Conservation (phyloP, 2,888 invertebrate genomes). For the Dermolepida albohirtum region DNA sequence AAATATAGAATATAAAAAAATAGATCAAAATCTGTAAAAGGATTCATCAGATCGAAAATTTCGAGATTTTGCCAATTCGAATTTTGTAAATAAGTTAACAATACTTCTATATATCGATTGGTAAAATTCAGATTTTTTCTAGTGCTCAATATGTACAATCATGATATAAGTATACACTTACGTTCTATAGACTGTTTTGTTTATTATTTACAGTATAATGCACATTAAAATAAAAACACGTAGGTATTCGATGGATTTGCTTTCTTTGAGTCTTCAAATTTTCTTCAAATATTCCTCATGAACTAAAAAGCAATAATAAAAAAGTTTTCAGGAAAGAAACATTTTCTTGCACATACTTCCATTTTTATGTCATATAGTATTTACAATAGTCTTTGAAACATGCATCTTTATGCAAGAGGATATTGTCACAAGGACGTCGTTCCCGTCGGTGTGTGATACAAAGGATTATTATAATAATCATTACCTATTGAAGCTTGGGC, state of each 20-base stretch:
- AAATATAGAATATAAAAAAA: constrained; percentile 15
- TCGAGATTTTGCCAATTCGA: constrained; percentile 40
- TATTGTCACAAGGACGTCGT: constrained; percentile 94
- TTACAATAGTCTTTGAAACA: constrained; percentile 20
- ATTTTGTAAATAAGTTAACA: constrained; percentile 26
- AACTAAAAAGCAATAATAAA: not conserved
- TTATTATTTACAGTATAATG: constrained; percentile 27
- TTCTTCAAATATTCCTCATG: constrained; percentile 1
- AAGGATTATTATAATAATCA: constrained; percentile 87
- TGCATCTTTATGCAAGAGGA: constrained; percentile 80
- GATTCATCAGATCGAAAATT: constrained; percentile 34
- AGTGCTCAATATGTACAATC: constrained; percentile 27
- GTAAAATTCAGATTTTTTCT: constrained; percentile 20
- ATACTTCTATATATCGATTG: constrained; percentile 21
- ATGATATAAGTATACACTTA: constrained; percentile 28
- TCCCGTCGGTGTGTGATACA: constrained; percentile 77
- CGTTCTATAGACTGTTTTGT: constrained; percentile 24
- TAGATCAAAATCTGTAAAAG: constrained; percentile 2
- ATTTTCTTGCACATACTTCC: constrained; percentile 6
- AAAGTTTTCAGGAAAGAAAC: too few relatives aligned
- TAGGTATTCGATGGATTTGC: not conserved
- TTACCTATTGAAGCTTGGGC: constrained; percentile 69
- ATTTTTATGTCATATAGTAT: not conserved
- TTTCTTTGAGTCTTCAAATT: constrained; percentile 2
- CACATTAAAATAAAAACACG: constrained; percentile 22